phyloP scores from a whole-genome alignment of 2,888 invertebrate genomes.

The Sclerodermus sp. region DNA sequence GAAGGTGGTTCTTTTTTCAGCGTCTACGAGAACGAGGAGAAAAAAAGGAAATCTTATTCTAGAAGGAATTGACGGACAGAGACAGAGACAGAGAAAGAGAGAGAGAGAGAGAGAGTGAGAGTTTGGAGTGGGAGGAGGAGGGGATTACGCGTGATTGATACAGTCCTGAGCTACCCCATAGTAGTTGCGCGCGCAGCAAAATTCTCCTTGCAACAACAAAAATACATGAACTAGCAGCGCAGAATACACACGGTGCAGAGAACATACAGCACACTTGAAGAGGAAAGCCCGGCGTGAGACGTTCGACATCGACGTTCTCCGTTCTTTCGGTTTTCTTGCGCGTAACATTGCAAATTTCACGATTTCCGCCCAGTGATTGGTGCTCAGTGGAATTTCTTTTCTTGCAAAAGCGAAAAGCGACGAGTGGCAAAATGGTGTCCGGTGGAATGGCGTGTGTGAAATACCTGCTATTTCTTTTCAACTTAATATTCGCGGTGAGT shows the following conservation, averaged over 20 bases:
- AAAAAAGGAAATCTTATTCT: too few relatives aligned
- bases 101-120: too few relatives aligned
- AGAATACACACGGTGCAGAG: too few relatives aligned
- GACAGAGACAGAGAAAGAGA: too few relatives aligned
- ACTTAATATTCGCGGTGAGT: slow-evolving; percentile 74
- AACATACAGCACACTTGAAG: slow-evolving; percentile 25
- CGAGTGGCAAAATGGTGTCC: slow-evolving; percentile 67
- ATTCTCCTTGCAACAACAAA: slow-evolving; percentile 21
- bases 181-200: slow-evolving; percentile 27
- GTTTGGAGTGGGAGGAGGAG: too few relatives aligned
- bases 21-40: too few relatives aligned
- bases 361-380: too few relatives aligned
- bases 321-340: neutral
- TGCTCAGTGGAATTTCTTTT: neutral
- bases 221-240: slow-evolving; percentile 11
- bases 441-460: slow-evolving; percentile 86
- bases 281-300: slow-evolving; percentile 22
- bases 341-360: neutral
- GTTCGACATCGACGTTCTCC: slow-evolving; percentile 1
- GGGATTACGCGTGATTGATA: neutral
- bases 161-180: slow-evolving; percentile 15
- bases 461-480: slow-evolving; percentile 85
- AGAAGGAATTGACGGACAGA: too few relatives aligned
- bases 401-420: slow-evolving; percentile 7
- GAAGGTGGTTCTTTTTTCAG: too few relatives aligned